Evolutionary conservation across 53 echinoderm and acorn worm species (phyloP), one percentile per base, ranked within the genome.

Genomic region (Actinopyga echinites): DNA sequence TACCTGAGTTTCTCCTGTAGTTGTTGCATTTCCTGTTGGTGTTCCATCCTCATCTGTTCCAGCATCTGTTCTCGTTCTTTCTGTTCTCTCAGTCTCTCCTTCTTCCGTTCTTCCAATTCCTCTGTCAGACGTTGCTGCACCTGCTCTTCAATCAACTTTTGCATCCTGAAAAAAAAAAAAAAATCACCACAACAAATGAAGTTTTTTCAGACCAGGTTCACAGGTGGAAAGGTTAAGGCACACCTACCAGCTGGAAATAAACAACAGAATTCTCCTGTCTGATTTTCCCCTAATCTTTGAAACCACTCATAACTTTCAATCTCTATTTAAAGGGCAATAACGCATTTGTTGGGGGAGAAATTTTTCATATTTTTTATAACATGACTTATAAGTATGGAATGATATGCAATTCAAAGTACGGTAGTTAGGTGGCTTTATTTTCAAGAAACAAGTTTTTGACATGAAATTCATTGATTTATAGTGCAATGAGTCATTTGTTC

Each of bases 71-170:
- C 85, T 54, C 89, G 74, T 56, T 94, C 95, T 22, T 65, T 79
- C 28, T 83, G 54, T 36, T 91, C 89, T 54, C 55, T 81, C 87
- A 91, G 91, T 45, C 84, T 87, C 30, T 83, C 85, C 57, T 95
- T 89, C 83, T 95, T 88, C 22, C 95, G 79, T 65, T 87, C 82
- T 65, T 84, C 91, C n/a, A 75, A 53, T 54, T 95, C 95, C 63
- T 95, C 95, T 55, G 85, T 69, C 61, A 95, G 86, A 22, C 93
- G 88, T 67, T 93, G 84, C 73, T 91, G 89, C 17, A 93, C 95
- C 67, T 85, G 89, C 45, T 93, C 93, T 83, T 93, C 95, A n/a
- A 95, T 89, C 33, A 93, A 84, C 75, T 87, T 85, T 53, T 93
- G 84, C 85, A 95, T 91, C 83, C 95, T 95, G 77, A 12, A 30